Conservation (phyloP, 2,797 vertebrate species). For the Myiotriccus ornatus region DNA sequence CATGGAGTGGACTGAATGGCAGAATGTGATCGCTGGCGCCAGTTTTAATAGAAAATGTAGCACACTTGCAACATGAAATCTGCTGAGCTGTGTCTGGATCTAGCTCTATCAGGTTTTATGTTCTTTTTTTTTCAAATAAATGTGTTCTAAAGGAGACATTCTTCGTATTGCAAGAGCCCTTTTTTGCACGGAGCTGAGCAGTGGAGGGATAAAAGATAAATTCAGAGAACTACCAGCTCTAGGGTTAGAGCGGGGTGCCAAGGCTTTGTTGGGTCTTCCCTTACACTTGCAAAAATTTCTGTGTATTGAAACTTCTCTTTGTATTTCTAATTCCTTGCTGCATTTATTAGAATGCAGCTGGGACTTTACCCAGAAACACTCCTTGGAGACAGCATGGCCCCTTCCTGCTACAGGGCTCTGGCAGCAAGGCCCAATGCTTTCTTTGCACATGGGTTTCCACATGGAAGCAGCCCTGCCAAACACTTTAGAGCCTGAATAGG, state of each 20-base stretch:
- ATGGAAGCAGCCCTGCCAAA: neutral
- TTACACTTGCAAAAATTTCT: neutral
- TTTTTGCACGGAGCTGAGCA: neutral
- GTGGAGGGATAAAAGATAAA: neutral
- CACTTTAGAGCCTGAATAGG: neutral
- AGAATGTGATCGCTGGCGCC: slow-evolving; percentile 38
- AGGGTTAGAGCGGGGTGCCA: fast-evolving
- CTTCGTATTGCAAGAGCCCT: neutral
- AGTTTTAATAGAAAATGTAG: slow-evolving; percentile 37
- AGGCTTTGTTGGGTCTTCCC: neutral
- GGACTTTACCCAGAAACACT: neutral
- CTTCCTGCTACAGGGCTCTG: neutral
- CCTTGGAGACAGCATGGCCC: neutral
- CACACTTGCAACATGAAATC: slow-evolving; percentile 39
- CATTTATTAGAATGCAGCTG: neutral
- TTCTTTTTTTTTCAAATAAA: slow-evolving; percentile 41
- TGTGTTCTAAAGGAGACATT: neutral
- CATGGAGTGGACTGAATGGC: slow-evolving; percentile 5
- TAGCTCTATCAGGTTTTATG: neutral
- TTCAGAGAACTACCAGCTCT: neutral
- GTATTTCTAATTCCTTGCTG: neutral
- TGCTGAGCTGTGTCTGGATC: slow-evolving; percentile 20
- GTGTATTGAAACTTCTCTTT: neutral
- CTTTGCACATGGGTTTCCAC: neutral
- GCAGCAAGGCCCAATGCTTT: neutral